Evolutionary conservation across 2,113 vertebrate species (phyloP).

Genomic region (Lathamus discolor): DNA sequence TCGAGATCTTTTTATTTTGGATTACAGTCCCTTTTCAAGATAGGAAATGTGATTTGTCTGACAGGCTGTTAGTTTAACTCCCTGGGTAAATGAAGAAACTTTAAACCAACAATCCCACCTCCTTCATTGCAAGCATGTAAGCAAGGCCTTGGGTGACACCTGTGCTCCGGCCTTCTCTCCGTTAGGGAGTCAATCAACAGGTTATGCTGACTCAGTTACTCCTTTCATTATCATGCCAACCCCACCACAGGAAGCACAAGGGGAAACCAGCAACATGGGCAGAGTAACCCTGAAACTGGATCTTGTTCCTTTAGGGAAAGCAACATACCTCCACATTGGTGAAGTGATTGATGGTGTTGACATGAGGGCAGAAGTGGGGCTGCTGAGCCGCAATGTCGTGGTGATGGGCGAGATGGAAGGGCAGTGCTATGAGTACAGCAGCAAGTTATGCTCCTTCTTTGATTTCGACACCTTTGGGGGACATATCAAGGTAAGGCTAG

Average conservation of each 20-base stretch:
- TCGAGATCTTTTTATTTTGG: not conserved
- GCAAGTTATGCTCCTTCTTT: conserved; percentile 90
- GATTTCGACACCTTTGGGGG: conserved; percentile 95
- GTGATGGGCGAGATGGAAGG: conserved; percentile 87
- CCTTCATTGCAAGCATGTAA: not conserved
- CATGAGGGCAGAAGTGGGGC: conserved; percentile 94
- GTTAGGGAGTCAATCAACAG: not conserved
- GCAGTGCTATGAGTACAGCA: conserved; percentile 82
- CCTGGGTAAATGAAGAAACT: not conserved
- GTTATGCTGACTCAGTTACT: not conserved
- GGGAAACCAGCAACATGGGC: not conserved
- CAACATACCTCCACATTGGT: conserved; percentile 85
- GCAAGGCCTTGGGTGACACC: not conserved
- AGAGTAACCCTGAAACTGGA: not conserved
- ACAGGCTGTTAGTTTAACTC: not conserved
- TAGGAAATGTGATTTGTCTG: not conserved
- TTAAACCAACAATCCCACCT: conserved; percentile 7
- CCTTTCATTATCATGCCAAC: not conserved
- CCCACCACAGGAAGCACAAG: not conserved
- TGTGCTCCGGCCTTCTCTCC: not conserved
- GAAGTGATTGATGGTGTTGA: conserved; percentile 89
- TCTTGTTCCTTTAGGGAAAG: conserved; percentile 79
- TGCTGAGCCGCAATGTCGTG: conserved; percentile 87
- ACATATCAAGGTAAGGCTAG: conserved; percentile 87
- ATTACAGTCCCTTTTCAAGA: not conserved